A percentile compares a stretch with the other conserved stretches of the same genome.
Evolutionary conservation across 2,797 vertebrate genomes (phyloP).

Genomic region (Triplophysa yarkandensis): DNA sequence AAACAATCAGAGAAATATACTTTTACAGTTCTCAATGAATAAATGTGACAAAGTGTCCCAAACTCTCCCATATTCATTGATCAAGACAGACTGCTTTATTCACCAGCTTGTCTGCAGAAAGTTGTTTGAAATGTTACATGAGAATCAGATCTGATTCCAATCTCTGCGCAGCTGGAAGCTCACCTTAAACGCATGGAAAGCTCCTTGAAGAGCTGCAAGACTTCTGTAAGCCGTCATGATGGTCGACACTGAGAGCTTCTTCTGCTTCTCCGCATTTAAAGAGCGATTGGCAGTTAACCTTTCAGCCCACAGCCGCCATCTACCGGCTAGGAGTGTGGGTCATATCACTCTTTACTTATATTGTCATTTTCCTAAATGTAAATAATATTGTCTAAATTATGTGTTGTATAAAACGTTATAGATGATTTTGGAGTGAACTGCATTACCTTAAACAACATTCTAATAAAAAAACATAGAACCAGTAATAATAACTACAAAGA

Average conservation of each 20-base stretch:
- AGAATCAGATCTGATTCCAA: no score
- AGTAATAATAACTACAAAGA: no score
- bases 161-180: conserved; percentile 45
- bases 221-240: conserved; percentile 72
- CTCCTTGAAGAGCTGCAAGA: conserved; percentile 62
- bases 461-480: no score
- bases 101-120: not conserved
- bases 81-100: not conserved
- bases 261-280: no score
- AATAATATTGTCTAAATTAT: no score
- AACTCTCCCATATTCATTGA: not conserved
- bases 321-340: not conserved
- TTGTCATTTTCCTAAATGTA: no score
- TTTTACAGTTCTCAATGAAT: not conserved
- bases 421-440: no score
- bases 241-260: conserved; percentile 39
- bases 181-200: conserved; percentile 70
- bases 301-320: no score
- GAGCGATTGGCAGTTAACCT: no score
- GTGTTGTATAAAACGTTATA: no score
- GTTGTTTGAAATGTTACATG: not conserved
- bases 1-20: not conserved
- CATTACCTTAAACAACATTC: no score
- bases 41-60: not conserved
- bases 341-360: not conserved